Evolutionary conservation across 2,888 invertebrate genomes (phyloP).

Genomic region (Dilophus febrilis): DNA sequence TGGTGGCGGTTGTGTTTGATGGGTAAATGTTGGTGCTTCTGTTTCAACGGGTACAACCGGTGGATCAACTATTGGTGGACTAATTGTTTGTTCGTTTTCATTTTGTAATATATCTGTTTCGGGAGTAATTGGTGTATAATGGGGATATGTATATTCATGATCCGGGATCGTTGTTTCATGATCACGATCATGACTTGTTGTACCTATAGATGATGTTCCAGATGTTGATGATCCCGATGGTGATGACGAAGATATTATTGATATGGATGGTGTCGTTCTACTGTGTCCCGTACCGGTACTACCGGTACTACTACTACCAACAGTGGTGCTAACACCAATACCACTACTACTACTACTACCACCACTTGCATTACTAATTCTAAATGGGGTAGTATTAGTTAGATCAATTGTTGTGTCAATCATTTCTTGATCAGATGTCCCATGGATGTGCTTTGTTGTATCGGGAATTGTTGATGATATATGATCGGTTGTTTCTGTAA

Average conservation of each 20-base stretch:
- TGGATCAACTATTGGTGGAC: slow-evolving; percentile 2
- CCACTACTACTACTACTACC: slow-evolving; percentile 1
- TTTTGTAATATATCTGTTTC: slow-evolving; percentile 13
- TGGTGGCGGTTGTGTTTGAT: slow-evolving; percentile 20
- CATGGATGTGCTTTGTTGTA: slow-evolving; percentile 27
- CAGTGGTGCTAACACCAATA: neutral
- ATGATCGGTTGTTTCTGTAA: slow-evolving; percentile 21
- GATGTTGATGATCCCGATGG: slow-evolving; percentile 7
- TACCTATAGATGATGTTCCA: slow-evolving; percentile 17
- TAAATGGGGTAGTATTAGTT: slow-evolving; percentile 13
- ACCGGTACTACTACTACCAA: slow-evolving; percentile 5
- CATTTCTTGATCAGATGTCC: slow-evolving; percentile 13
- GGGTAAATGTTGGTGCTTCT: slow-evolving; percentile 15
- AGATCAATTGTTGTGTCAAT: slow-evolving; percentile 15
- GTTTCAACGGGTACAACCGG: slow-evolving; percentile 15
- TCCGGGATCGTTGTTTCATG: slow-evolving; percentile 24
- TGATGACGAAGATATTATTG: slow-evolving; percentile 6
- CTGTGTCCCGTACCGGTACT: slow-evolving; percentile 2
- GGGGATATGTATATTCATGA: slow-evolving; percentile 24
- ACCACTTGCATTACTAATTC: slow-evolving; percentile 3
- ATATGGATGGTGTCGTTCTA: slow-evolving; percentile 15
- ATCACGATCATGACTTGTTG: slow-evolving; percentile 18
- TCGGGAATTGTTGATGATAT: slow-evolving; percentile 36
- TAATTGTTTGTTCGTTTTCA: too few relatives aligned
- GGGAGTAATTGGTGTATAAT: slow-evolving; percentile 16